A percentile compares a stretch with the other conserved stretches of the same genome.
These are phyloP conservation scores for Halichoerus grypus DNA, from an alignment of 2,113 vertebrate species.

Conservation along the genomic window DNA sequence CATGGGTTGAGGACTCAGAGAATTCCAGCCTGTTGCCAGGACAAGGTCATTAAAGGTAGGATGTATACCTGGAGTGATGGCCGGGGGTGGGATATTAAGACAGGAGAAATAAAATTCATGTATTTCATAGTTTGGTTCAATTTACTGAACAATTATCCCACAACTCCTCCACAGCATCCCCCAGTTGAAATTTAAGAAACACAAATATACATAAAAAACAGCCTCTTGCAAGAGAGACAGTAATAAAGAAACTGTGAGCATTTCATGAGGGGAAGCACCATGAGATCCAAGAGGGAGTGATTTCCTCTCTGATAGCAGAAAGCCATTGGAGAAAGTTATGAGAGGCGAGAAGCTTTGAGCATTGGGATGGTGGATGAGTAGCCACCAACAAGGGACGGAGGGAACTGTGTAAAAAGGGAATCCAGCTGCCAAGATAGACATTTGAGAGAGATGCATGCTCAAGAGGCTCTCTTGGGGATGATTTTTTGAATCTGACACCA, in stretches of 20 bases:
- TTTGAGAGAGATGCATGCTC: accelerated
- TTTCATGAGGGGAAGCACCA: not conserved
- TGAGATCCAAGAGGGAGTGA: not conserved
- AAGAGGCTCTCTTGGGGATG: not conserved
- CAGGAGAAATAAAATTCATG: not conserved
- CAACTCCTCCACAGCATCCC: accelerated
- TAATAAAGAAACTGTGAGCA: no score
- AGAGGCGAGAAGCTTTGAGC: not conserved
- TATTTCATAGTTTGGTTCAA: not conserved
- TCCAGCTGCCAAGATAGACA: not conserved
- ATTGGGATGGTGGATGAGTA: not conserved
- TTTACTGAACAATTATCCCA: not conserved
- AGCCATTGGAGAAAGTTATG: not conserved
- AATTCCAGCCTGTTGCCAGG: not conserved
- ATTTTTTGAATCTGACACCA: not conserved
- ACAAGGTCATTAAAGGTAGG: not conserved
- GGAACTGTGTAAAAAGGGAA: not conserved
- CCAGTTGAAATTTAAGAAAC: not conserved
- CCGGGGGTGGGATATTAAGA: no score
- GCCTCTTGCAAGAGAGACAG: not conserved
- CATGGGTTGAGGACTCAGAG: not conserved
- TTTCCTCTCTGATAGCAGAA: not conserved
- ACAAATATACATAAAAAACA: not conserved
- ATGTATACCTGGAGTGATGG: no score
- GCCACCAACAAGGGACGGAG: accelerated